Evolutionary conservation across 2,888 invertebrate species (phyloP).

Genomic region (Cremastobaeus sp.): DNA sequence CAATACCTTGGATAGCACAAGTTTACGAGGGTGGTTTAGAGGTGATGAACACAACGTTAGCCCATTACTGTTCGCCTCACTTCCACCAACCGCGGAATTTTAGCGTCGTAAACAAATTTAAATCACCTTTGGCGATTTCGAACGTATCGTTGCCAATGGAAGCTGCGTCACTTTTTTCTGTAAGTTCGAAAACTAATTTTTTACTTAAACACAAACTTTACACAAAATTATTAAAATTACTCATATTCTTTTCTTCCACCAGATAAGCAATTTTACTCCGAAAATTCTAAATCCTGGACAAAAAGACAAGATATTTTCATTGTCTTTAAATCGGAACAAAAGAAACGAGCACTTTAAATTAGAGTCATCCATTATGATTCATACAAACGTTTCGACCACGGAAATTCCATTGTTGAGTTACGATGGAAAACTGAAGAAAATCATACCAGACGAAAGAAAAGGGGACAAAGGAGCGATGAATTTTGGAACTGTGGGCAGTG

Average conservation of each 20-base stretch:
- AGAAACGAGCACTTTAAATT: conserved; percentile 80
- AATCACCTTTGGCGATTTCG: conserved; percentile 85
- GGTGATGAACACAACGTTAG: conserved; percentile 79
- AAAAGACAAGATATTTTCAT: conserved; percentile 81
- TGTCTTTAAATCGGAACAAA: conserved; percentile 80
- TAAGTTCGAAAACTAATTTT: too few species aligned
- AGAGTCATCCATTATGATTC: conserved; percentile 82
- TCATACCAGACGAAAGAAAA: conserved; percentile 73
- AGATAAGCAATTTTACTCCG: conserved; percentile 83
- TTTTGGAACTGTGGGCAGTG: conserved; percentile 84
- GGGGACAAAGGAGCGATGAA: conserved; percentile 79
- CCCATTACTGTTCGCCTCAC: conserved; percentile 78
- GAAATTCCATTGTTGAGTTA: conserved; percentile 85
- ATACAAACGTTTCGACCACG: conserved; percentile 87
- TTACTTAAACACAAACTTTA: too few species aligned
- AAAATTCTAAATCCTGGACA: conserved; percentile 81
- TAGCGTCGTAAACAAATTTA: conserved; percentile 85
- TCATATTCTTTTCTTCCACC: conserved; percentile 29
- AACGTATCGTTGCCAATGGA: conserved; percentile 84
- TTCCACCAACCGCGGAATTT: conserved; percentile 79
- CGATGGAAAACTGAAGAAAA: conserved; percentile 82
- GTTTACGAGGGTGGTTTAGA: conserved; percentile 82
- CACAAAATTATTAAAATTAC: conserved; percentile 1
- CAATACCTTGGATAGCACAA: conserved; percentile 84
- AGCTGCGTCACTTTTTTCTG: conserved; percentile 82